phyloP scores from a whole-genome alignment of 2,113 vertebrate genomes.

The Gallinago paraguaiae region DNA sequence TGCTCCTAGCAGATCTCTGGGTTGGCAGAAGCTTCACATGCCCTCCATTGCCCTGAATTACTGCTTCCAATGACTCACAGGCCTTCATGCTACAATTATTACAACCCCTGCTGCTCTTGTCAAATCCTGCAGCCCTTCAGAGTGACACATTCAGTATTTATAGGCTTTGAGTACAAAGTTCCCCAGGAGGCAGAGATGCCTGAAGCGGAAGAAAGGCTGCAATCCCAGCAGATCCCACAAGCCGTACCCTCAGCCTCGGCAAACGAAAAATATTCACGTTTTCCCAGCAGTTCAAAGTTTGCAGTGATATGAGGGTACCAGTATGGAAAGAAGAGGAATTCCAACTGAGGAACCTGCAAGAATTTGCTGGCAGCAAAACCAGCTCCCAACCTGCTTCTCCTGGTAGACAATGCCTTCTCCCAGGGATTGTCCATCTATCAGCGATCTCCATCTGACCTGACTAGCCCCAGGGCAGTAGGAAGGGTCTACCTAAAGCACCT shows the following conservation, averaged over 20 bases:
- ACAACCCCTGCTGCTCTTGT: not conserved
- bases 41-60: not conserved
- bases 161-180: not conserved
- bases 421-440: not conserved
- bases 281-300: not conserved
- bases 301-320: not conserved
- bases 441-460: too few relatives aligned
- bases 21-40: not conserved
- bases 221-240: not conserved
- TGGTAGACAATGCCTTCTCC: not conserved
- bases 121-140: not conserved
- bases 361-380: not conserved
- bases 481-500: not conserved
- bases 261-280: not conserved
- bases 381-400: not conserved
- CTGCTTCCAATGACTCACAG: not conserved
- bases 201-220: not conserved
- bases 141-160: not conserved
- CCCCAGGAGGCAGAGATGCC: not conserved
- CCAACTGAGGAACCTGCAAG: not conserved
- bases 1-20: not conserved
- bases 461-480: not conserved
- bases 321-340: not conserved
- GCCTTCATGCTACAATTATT: not conserved
- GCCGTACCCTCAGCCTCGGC: not conserved